Conservation (phyloP, 2,797 vertebrate species). For the Cheracebus regulus region DNA sequence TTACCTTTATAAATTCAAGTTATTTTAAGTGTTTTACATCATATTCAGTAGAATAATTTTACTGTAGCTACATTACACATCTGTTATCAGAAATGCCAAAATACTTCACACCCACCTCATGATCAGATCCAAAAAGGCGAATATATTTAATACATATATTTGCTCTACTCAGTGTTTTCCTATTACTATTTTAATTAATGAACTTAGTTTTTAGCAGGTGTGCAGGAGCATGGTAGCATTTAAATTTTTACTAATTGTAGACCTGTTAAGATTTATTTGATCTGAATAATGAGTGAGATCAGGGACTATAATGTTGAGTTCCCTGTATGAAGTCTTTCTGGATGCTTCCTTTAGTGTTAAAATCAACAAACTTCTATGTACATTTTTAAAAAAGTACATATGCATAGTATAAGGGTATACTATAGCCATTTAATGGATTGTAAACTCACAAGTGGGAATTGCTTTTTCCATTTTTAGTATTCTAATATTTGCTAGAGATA, state of each 20-base stretch:
- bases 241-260: slow-evolving; percentile 7
- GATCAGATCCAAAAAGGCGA: not conserved
- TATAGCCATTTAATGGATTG: not conserved
- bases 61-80: not conserved
- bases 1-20: not conserved
- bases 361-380: not conserved
- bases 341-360: slow-evolving; percentile 2
- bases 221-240: not conserved
- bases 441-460: not conserved
- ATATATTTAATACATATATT: not conserved
- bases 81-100: not conserved
- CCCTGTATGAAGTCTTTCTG: not conserved
- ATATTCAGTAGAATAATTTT: not conserved
- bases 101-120: not conserved
- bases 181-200: slow-evolving; percentile 11
- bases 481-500: not conserved
- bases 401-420: not conserved
- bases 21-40: not conserved
- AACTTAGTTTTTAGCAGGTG: not conserved
- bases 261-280: slow-evolving; percentile 20
- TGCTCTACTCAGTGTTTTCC: not conserved
- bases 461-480: not conserved
- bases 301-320: not conserved
- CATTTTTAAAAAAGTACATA: not conserved
- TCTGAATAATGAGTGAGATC: not conserved